Percentiles rank a stretch among this genome's conserved stretches.
These are phyloP conservation scores for Papilio protenor DNA, from an alignment of 2,888 invertebrate genomes.

Conservation along the genomic window DNA sequence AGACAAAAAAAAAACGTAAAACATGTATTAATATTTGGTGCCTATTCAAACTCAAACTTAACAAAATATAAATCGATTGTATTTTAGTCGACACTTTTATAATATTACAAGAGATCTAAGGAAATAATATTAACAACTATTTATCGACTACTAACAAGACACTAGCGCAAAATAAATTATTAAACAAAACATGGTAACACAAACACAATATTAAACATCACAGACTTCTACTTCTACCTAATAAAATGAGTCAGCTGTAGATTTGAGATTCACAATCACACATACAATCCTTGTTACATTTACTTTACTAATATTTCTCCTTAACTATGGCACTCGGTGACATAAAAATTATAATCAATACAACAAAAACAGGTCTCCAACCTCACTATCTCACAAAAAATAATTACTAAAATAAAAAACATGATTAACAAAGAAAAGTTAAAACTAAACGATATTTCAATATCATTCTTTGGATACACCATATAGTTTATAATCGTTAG, in stretches of 20 bases:
- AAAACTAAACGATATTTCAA: background rate
- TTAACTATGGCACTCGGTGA: conserved; percentile 72
- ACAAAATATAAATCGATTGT: conserved; percentile 41
- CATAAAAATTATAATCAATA: background rate
- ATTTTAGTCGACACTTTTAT: background rate
- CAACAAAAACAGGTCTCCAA: background rate
- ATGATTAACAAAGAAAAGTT: background rate
- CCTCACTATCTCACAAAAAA: background rate
- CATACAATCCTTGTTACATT: conserved; percentile 59
- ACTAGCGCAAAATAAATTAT: conserved; percentile 38
- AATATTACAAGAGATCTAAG: conserved; percentile 36
- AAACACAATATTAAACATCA: conserved; percentile 73
- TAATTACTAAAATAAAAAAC: background rate
- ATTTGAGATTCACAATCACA: conserved; percentile 68
- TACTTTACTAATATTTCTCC: conserved; percentile 64
- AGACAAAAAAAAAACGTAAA: background rate
- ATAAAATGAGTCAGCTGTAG: conserved; percentile 66
- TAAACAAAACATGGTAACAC: conserved; percentile 53
- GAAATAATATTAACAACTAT: conserved; percentile 36
- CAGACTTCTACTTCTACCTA: conserved; percentile 76
- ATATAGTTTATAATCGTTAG: background rate
- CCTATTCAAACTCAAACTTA: conserved; percentile 12
- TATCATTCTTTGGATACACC: background rate
- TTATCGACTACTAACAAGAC: conserved; percentile 46
- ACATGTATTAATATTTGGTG: background rate